Evolutionary conservation across 2,888 invertebrate species (phyloP), one percentile per base, ranked within the genome.

Genomic region (Girardia tigrina): DNA sequence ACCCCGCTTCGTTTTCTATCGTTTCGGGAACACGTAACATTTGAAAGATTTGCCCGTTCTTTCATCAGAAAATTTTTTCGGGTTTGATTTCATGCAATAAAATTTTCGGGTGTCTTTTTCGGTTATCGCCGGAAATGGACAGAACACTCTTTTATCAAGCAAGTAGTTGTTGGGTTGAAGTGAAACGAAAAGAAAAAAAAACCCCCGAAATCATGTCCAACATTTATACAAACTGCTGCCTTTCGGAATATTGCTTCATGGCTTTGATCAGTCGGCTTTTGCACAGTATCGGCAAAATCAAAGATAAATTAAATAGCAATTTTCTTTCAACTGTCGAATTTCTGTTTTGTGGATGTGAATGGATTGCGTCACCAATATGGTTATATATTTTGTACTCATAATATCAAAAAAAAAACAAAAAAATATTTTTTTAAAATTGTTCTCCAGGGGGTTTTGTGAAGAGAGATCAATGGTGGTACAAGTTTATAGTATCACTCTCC

Each of bases 201-300:
- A 56, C 56, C n/a, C n/a, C n/a, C n/a, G n/a, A 56, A 56, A 56
- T 56, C 56, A 56, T 56, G 56, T 56, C 56, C 56, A 56, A 56
- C n/a, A 56, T 56, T 56, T 56, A 56, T 56, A 56, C 56, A 56
- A 56, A 56, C 56, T 56, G n/a, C n/a, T n/a, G 56, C 23, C 56
- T 56, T 20, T 56, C 56, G 56, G 56, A 23, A 56, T 56, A 56
- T 56, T 56, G 8, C 23, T 56, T 23, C 56, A 56, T n/a, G 56
- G 56, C 56, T 56, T 56, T 56, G 56, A 56, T 56, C 56, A 56
- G n/a, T 56, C n/a, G 4, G 20, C 56, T n/a, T 12, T 20, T 56
- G 56, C 56, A 56, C n/a, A 56, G n/a, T 23, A 12, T 56, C 56
- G 56, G 56, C 23, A n/a, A 56, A 16, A 56, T 56, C 56, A 56